phyloP scores from a whole-genome alignment of 2,113 vertebrate genomes.

The Hymenochirus boettgeri region DNA sequence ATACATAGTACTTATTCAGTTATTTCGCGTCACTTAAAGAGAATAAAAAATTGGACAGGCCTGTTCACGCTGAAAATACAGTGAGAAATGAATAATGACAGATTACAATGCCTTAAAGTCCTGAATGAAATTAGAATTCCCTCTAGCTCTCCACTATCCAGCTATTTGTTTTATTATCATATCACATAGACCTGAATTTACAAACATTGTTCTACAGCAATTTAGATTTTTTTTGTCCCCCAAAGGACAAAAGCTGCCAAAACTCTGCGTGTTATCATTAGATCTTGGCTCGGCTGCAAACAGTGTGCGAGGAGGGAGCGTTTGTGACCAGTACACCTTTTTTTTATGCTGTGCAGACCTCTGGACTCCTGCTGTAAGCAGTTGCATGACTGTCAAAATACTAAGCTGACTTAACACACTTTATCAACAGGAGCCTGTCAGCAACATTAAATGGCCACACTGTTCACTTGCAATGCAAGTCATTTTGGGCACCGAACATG shows the following conservation, averaged over 20 bases:
- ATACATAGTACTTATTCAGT: no score
- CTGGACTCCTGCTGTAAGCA: constrained; percentile 36
- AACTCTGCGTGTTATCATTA: constrained; percentile 37
- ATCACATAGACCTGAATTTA: constrained; percentile 46
- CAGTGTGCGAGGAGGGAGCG: constrained; percentile 18
- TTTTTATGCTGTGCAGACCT: constrained; percentile 39
- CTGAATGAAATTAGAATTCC: no score
- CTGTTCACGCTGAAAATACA: no score
- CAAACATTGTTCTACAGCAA: constrained; percentile 43
- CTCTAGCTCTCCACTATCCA: no score
- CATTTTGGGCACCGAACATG: constrained; percentile 42
- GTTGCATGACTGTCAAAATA: constrained; percentile 11
- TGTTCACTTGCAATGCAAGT: constrained; percentile 44
- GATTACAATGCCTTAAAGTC: no score
- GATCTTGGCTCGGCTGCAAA: constrained; percentile 45
- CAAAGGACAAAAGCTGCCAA: constrained; percentile 44
- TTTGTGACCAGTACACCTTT: constrained; percentile 41
- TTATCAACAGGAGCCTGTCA: constrained; percentile 53
- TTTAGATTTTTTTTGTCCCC: constrained; percentile 43
- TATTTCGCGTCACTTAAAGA: no score
- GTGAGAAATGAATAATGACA: no score
- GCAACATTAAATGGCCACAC: constrained; percentile 54
- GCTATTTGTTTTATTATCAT: constrained; percentile 34
- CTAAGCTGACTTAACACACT: constrained; percentile 45
- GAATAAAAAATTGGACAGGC: no score